Evolutionary conservation across 1,140 invertebrate genomes (phyloP), one percentile per base, ranked within the genome.

Genomic region (Anastatus disparis): DNA sequence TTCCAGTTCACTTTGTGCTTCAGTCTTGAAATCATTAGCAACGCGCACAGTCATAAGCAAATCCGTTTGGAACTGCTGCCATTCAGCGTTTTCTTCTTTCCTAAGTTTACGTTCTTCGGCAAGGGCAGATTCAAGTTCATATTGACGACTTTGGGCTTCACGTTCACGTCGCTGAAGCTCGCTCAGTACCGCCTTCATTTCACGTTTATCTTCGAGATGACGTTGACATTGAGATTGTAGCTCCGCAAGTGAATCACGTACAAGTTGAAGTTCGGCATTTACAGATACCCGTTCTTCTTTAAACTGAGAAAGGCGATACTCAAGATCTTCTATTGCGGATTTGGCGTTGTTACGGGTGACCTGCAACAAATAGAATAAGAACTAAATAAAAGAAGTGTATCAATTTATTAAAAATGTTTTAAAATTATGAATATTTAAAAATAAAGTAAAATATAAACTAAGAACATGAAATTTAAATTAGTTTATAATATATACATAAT

Each of bases 1-100:
- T 80, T 97, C 94, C 70, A 94, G 87, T 76, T 95, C 93, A 62
- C 91, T 88, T 78, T 94, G 92, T 0, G 93, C 93, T 82, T 95
- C 93, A 24, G 93, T 94, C 82, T 96, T 96, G 84, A 97, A 96
- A 81, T 97, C 95, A 84, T 97, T 97, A 12, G 96, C 96, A 9
- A 98, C 95, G 20, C 95, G 89, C 0, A 98, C 96, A 0, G 96
- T 95, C 86, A 95, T 95, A 29, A 97, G 86, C 0, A 98, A 87
- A 85, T 98, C 96, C 67, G 91, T 91, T 82, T 97, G 95, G 87
- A 97, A 97, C 81, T 96, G 94, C 76, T 94, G 91, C 96, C 96
- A 98, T 84, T 97, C 95, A 13, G 92, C 88, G 73, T 89, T 90
- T 88, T 92, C 90, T 73, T 87, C 86, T 58, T 87, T 81, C 27